Base-by-base conservation (phyloP, 2,797 vertebrate species). In the Coregonus suidteri region DNA sequence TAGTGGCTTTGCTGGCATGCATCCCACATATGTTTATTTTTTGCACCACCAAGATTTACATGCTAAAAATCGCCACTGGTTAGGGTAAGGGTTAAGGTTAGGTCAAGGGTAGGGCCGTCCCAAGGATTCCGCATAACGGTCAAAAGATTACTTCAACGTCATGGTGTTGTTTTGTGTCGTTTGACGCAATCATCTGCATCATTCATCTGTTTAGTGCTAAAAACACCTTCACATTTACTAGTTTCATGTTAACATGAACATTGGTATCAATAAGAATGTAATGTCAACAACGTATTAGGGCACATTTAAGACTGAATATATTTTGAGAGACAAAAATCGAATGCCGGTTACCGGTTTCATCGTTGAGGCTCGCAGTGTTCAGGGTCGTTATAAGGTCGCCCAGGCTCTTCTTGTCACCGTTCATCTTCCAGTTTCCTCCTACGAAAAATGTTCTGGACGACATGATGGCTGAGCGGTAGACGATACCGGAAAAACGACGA, bases 361-460 rank as follows among this genome's bases (percentile, higher is more conserved):
- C 91, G 30, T 95, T 89, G 87, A 97, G 83, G 85, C 93, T 94
- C 81, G 93, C 95, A 30, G 88, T 85, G 82, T 97, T 97, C 80
- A 98, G 90, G 6, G 88, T 93, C 31, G 76, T 81, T 79, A 97
- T 95, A 71, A 97, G 95, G 20, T 95, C 94, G 54, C 88, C 93
- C 37, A 97, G 89, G 69, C 86, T 94, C 82, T 95, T 93, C 93
- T 94, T 97, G 76, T 89, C 92, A 4, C 96, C 96, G 72, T 97
- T 97, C 97, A 97, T 96, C 89, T 97, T 98, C 96, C 96, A 97
- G 90, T 97, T 97, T 1, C 96, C 97, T 31, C 96, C 96, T 0
- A 98, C 96, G 91, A 97, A 98, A 88, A 97, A 96, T 79, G 93
- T 95, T 86, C 96, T 95, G 0, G 91, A 89, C 79, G 95, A 91